These are phyloP conservation scores for Sylvia atricapilla DNA, from an alignment of 2,113 vertebrate species.

Conservation along the genomic window DNA sequence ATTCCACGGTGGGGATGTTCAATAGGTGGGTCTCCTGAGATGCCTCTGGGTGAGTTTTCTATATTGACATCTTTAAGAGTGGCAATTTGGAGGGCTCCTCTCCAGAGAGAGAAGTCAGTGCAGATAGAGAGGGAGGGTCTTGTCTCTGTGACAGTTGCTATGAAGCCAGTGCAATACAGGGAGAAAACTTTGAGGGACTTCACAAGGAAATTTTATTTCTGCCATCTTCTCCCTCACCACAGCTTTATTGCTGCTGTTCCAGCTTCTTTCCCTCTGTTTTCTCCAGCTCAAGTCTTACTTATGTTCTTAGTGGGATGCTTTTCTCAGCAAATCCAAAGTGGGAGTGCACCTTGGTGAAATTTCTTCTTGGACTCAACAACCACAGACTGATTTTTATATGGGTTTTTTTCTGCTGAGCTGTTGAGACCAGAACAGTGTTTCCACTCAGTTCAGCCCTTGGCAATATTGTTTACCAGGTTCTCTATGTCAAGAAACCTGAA, in stretches of 20 bases:
- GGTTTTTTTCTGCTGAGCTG: neutral
- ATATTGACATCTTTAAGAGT: neutral
- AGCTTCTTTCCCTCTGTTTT: neutral
- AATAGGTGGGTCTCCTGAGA: neutral
- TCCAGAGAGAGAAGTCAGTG: neutral
- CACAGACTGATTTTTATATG: neutral
- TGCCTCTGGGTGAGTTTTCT: neutral
- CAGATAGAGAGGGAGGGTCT: neutral
- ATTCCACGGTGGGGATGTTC: neutral
- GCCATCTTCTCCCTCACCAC: neutral
- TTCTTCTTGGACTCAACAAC: neutral
- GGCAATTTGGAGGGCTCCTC: neutral
- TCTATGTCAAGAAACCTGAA: neutral
- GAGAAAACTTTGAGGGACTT: neutral
- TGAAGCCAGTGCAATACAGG: neutral
- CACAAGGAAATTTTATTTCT: neutral
- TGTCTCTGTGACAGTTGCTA: neutral
- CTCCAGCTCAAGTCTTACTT: neutral
- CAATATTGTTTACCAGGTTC: neutral
- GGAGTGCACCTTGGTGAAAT: neutral
- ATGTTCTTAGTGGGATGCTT: neutral
- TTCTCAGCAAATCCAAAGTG: neutral
- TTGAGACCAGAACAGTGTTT: neutral
- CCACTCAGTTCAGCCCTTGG: neutral
- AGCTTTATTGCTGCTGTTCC: neutral